phyloP scores from a whole-genome alignment of 1,140 invertebrate species.

The Heliconius congener region DNA sequence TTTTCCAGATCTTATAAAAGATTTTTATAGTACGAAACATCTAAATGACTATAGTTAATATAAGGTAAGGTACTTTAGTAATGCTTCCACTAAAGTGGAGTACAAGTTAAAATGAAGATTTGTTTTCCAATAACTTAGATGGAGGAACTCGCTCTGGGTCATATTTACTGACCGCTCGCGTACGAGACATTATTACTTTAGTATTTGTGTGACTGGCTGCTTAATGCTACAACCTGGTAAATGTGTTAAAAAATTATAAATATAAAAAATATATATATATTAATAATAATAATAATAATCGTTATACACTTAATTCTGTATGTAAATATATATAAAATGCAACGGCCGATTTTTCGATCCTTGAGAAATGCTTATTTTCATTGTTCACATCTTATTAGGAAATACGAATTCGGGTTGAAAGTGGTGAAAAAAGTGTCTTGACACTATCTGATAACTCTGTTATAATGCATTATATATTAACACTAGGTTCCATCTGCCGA shows the following conservation, averaged over 20 bases:
- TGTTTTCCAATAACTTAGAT: slow-evolving; percentile 31
- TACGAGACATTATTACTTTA: slow-evolving; percentile 36
- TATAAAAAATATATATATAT: too few species aligned
- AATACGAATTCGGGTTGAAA: too few species aligned
- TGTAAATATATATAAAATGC: too few species aligned
- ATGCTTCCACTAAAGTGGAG: neutral
- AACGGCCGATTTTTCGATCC: too few species aligned
- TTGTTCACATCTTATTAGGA: too few species aligned
- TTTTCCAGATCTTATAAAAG: neutral
- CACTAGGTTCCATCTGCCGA: too few species aligned
- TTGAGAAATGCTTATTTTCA: too few species aligned
- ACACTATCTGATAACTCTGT: too few species aligned
- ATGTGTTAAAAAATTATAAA: neutral
- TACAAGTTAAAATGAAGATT: slow-evolving; percentile 26
- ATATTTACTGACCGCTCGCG: slow-evolving; percentile 35
- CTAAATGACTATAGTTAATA: neutral
- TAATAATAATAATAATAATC: too few species aligned
- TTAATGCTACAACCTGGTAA: slow-evolving; percentile 18
- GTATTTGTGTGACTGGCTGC: slow-evolving; percentile 32
- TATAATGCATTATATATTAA: too few species aligned
- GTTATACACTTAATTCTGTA: neutral
- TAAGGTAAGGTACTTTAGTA: neutral
- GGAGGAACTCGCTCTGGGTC: slow-evolving; percentile 20
- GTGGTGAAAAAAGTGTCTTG: too few species aligned
- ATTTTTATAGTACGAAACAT: neutral